Conservation (phyloP, 2,888 invertebrate species). For the Adelognathus sp. region DNA sequence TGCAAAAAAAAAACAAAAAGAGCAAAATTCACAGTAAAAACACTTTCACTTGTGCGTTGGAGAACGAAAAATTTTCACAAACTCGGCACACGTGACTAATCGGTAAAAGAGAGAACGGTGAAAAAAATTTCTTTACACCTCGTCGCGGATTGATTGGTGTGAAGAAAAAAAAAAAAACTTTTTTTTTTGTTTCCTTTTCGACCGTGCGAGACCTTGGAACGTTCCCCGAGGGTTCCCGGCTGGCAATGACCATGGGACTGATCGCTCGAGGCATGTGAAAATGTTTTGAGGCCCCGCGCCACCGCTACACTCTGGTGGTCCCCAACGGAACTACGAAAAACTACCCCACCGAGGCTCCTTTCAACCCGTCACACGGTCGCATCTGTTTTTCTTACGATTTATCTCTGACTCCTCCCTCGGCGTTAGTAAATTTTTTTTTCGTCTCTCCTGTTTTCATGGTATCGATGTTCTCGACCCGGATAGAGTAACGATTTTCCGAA, state of each 20-base stretch:
- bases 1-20: too few relatives aligned
- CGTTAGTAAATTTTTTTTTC: not conserved
- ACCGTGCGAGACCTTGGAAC: not conserved
- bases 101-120: not conserved
- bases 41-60: conserved; percentile 47
- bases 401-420: conserved; percentile 20
- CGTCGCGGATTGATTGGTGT: not conserved
- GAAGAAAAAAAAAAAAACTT: too few relatives aligned
- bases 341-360: conserved; percentile 36
- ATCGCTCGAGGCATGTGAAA: not conserved
- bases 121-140: not conserved
- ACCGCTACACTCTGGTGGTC: conserved; percentile 7
- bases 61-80: not conserved
- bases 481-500: not conserved
- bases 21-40: not conserved
- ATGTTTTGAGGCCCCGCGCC: not conserved
- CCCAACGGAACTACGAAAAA: conserved; percentile 7
- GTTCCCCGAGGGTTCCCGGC: conserved; percentile 32
- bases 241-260: not conserved
- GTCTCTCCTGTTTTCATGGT: not conserved
- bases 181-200: not conserved
- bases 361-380: not conserved
- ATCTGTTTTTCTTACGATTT: conserved; percentile 31
- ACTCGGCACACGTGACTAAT: not conserved
- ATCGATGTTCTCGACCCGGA: not conserved